Evolutionary conservation across 2,113 vertebrate species (phyloP), one percentile per base, ranked within the genome.

Genomic region (Uropsilus gracilis): DNA sequence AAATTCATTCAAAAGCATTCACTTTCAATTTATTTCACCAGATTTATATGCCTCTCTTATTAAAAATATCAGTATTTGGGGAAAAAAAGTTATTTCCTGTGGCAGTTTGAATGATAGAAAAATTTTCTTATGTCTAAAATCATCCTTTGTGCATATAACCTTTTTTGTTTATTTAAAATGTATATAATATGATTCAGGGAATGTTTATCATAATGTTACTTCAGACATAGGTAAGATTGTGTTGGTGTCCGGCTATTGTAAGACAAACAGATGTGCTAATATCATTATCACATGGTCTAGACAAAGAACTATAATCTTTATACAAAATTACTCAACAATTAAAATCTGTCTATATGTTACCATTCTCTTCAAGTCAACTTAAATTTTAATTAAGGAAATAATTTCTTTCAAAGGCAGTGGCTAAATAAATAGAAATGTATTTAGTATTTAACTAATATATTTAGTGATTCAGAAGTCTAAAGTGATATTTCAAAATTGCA

Each of bases 341-440:
- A 37, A 77, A 55, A 53, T 26, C 42, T 30, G 78, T 83, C 18
- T 32, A n/a, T 32, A 39, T 82, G 59, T 61, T 73, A 76, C 8
- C 18, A 61, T 81, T 71, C 9, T 76, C 46, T 93, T 68, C 46
- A 86, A 96, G 91, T 86, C 20, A 66, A 72, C 77, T 95, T 81
- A 61, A 48, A 88, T 59, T 86, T 87, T 28, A 42, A 26, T 84
- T 44, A 84, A 78, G 28, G n/a, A n/a, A n/a, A n/a, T n/a, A 89
- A 20, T 64, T 91, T 55, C 9, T 12, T 61, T 88, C 32, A 72
- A 57, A 88, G 59, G 32, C 6, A 59, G 34, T 53, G 26, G 39
- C 22, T 73, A 69, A 75, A n/a, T n/a, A n/a, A 69, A 55, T 68
- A 80, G n/a, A 89, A 93, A 53, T 8, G 17, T 63, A 77, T 37